Percentiles rank a stretch among this genome's conserved stretches.
Evolutionary conservation across 1,140 invertebrate species (phyloP).

Genomic region (Pollicipes pollicipes): DNA sequence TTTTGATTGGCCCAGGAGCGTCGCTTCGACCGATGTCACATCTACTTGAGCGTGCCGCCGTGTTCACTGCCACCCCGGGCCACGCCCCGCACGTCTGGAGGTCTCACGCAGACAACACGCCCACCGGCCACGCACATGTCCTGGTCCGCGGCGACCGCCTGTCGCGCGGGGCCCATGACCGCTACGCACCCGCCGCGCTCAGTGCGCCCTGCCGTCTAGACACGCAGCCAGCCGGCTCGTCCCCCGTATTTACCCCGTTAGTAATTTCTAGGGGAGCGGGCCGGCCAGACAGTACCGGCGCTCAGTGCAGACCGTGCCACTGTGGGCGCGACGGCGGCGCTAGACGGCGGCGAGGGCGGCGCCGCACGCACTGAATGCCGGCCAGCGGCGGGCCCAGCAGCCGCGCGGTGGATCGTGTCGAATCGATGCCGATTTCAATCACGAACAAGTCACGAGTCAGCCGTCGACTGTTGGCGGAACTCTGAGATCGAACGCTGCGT

Average conservation of each 20-base stretch:
- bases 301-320: not conserved
- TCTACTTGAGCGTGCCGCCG: too few relatives aligned
- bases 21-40: too few relatives aligned
- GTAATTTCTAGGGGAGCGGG: not conserved
- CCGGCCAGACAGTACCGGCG: not conserved
- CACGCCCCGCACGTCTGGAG: too few relatives aligned
- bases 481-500: too few relatives aligned
- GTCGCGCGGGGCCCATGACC: not conserved
- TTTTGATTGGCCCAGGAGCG: too few relatives aligned
- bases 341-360: too few relatives aligned
- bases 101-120: not conserved
- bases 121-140: not conserved
- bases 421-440: not conserved
- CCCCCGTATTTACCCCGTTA: constrained; percentile 1
- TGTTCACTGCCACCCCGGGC: too few relatives aligned
- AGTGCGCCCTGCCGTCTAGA: not conserved
- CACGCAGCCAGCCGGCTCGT: not conserved
- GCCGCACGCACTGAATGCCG: not conserved
- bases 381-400: not conserved
- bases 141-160: too few relatives aligned
- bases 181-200: too few relatives aligned
- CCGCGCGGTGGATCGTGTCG: not conserved
- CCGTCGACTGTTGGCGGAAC: not conserved
- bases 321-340: not conserved
- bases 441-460: not conserved